These are phyloP conservation scores for Petrocephalus microphthalmus DNA, from an alignment of 2,113 vertebrate genomes.

Conservation along the genomic window DNA sequence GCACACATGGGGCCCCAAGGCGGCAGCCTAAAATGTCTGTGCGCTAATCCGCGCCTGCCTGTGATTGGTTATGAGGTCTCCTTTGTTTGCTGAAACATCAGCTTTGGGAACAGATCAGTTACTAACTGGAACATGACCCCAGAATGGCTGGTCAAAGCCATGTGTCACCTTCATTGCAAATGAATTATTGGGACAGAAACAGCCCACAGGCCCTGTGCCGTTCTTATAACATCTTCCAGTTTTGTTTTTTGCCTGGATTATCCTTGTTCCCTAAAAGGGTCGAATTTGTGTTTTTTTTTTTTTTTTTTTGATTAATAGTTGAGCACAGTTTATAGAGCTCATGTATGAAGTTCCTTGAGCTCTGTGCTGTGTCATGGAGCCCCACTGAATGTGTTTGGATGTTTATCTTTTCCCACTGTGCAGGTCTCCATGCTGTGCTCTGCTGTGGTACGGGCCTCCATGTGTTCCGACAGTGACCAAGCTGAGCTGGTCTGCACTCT, in stretches of 20 bases:
- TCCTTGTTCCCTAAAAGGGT: neutral
- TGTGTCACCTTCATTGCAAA: neutral
- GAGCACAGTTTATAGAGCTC: too few relatives aligned
- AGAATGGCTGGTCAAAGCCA: neutral
- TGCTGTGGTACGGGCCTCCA: neutral
- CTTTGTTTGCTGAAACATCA: neutral
- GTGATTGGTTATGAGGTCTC: neutral
- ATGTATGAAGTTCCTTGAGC: neutral
- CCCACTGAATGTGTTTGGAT: neutral
- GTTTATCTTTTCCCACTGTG: neutral
- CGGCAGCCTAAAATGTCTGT: too few relatives aligned
- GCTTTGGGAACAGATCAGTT: neutral
- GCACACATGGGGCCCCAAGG: too few relatives aligned
- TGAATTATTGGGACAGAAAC: neutral
- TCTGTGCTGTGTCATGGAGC: too few relatives aligned
- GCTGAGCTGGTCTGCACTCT: neutral
- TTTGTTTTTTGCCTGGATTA: neutral
- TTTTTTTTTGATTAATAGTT: too few relatives aligned
- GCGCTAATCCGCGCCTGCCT: too few relatives aligned
- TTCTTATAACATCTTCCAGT: neutral
- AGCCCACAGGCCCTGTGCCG: neutral
- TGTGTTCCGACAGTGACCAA: neutral
- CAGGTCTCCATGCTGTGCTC: neutral
- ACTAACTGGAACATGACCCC: neutral
- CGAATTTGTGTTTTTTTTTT: neutral